Evolutionary conservation across 2,888 invertebrate genomes (phyloP).

Genomic region (Thera britannica): DNA sequence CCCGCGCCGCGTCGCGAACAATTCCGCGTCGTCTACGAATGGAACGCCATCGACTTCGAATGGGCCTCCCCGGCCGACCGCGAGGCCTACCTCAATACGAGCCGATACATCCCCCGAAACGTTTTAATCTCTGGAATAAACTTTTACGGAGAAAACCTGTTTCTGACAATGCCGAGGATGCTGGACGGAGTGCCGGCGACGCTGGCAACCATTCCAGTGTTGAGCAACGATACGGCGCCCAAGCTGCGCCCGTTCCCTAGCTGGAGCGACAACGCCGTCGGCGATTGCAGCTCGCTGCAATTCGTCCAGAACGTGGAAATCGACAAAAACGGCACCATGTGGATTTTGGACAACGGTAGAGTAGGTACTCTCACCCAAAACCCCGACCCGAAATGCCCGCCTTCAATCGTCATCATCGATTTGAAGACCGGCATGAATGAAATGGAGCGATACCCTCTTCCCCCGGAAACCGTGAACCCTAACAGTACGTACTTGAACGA

Average conservation of each 20-base stretch:
- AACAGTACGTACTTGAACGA: conserved; percentile 88
- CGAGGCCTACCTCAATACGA: conserved; percentile 80
- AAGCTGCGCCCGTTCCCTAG: conserved; percentile 88
- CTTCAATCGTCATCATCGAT: conserved; percentile 88
- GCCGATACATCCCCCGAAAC: conserved; percentile 87
- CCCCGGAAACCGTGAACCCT: conserved; percentile 83
- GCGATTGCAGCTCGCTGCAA: conserved; percentile 88
- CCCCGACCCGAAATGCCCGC: conserved; percentile 85
- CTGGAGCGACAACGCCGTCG: conserved; percentile 88
- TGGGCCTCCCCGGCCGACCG: conserved; percentile 86
- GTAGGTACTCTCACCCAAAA: conserved; percentile 84
- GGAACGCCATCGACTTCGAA: conserved; percentile 88
- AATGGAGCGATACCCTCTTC: conserved; percentile 86
- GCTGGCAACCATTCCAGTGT: conserved; percentile 84
- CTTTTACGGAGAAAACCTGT: conserved; percentile 87
- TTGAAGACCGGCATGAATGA: conserved; percentile 84
- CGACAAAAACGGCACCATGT: conserved; percentile 88
- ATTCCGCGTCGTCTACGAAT: conserved; percentile 89
- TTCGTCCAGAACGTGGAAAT: conserved; percentile 91
- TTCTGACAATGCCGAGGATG: conserved; percentile 89
- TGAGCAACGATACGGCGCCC: conserved; percentile 81
- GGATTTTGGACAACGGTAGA: conserved; percentile 88
- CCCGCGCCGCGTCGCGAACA: conserved; percentile 76
- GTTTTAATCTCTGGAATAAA: conserved; percentile 88
- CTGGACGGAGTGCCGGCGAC: conserved; percentile 89